Base-by-base conservation (phyloP, 2,888 invertebrate genomes). In the Beris morrisii region DNA sequence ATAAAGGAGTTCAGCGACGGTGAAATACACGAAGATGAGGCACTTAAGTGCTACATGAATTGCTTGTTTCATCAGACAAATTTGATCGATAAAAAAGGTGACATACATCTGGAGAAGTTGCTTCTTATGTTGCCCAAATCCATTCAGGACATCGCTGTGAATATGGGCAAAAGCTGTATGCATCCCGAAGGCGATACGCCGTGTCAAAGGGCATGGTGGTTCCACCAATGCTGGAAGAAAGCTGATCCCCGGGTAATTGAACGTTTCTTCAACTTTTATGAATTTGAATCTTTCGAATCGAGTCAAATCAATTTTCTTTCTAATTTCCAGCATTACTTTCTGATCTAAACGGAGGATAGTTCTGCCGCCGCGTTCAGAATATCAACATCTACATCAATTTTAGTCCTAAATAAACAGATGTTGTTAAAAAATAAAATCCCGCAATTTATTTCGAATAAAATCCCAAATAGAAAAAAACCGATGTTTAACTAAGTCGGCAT, bases 1-100 rank as follows among this genome's bases (percentile, higher is more conserved):
- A 81, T 80, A 67, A 79, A 78, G 70, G 77, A 79, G 70, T 81
- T 81, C 67, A 80, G 81, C 66, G 80, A 80, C 64, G 81, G 81
- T 5, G 76, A 80, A 65, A 74, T 79, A 56, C 80, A 79, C 64
- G 81, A 80, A 12, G 79, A 80, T 63, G 78, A 77, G 69, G 76
- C 75, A 50, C 74, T 80, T 4, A 80, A 80, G 71, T 80, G 80
- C 67, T 81, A 80, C 64, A 80, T 81, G 80, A 77, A 80, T 71
- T 80, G 80, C 69, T 68, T 80, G 52, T 79, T 80, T 66, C 77
- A 80, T 64, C 77, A 80, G 68, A 73, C 77, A 61, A 73, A 75
- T 12, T 77, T 81, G 44, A 77, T 80, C 13, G 77, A 79, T 66
- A 77, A 75, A 44, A 76, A 78, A 55, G 81, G 80, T n/a, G 79